phyloP scores from a whole-genome alignment of 1,140 invertebrate species.

The Macrocentrus cingulum region DNA sequence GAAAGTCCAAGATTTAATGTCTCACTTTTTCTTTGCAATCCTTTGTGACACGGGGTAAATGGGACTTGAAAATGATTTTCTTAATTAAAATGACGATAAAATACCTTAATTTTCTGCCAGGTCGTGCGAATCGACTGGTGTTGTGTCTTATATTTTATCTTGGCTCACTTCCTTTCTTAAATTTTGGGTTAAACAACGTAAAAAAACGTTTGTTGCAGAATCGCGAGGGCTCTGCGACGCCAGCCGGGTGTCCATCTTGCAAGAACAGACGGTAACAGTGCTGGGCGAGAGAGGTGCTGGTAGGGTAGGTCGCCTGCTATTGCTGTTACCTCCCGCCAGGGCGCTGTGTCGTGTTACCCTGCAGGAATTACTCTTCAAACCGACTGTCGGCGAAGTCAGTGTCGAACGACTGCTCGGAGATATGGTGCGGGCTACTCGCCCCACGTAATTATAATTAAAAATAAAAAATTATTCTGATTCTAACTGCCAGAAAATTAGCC shows the following conservation, averaged over 20 bases:
- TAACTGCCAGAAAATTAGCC: too few species aligned
- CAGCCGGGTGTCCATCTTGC: conserved; percentile 68
- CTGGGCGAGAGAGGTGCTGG: conserved; percentile 68
- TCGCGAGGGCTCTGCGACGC: conserved; percentile 65
- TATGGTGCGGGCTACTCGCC: conserved; percentile 52
- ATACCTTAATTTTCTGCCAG: too few species aligned
- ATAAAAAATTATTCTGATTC: too few species aligned
- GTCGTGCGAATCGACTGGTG: too few species aligned
- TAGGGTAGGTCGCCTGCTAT: conserved; percentile 71
- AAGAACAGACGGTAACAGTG: conserved; percentile 78
- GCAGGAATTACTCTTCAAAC: conserved; percentile 70
- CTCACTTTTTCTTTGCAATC: too few species aligned
- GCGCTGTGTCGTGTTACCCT: conserved; percentile 61
- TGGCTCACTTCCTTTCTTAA: too few species aligned
- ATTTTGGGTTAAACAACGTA: background rate
- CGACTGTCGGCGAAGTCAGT: conserved; percentile 70
- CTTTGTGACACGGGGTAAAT: too few species aligned
- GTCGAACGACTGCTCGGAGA: conserved; percentile 70
- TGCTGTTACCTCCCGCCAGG: conserved; percentile 67
- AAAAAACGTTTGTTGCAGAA: conserved; percentile 60
- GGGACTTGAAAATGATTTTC: too few species aligned
- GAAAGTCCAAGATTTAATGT: too few species aligned
- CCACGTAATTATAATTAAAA: conserved; percentile 23
- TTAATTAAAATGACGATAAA: too few species aligned
- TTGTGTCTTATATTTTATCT: background rate